phyloP scores from a whole-genome alignment of 2,113 vertebrate species.

The Myiozetetes cayanensis region DNA sequence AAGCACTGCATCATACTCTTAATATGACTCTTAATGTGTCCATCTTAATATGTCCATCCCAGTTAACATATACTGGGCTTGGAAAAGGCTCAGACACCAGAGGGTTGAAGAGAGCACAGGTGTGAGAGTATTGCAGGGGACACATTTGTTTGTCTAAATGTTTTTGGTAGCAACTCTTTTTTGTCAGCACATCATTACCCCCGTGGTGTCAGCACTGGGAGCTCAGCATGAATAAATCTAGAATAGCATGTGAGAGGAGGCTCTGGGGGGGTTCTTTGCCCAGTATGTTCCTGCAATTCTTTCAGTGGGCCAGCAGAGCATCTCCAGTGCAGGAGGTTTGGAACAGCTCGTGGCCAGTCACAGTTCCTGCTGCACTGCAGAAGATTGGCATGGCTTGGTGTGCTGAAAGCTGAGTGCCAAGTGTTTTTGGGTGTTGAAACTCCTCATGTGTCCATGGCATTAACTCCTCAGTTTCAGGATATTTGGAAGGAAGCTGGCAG shows the following conservation, averaged over 20 bases:
- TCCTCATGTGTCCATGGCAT: neutral
- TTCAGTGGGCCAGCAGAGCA: neutral
- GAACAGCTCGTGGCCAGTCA: neutral
- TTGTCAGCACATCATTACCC: neutral
- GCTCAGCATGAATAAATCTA: neutral
- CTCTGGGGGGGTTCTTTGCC: neutral
- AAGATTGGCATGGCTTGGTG: neutral
- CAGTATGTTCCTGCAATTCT: neutral
- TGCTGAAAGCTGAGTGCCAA: neutral
- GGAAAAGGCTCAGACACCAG: neutral
- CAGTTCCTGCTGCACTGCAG: conserved; percentile 29
- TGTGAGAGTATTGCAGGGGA: neutral
- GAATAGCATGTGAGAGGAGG: neutral
- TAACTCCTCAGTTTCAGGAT: neutral
- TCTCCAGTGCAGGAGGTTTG: neutral
- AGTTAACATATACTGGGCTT: neutral
- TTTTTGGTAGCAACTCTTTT: neutral
- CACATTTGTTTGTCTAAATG: neutral
- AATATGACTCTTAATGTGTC: neutral
- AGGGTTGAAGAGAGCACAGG: neutral
- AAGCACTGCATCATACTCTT: neutral
- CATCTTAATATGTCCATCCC: too few relatives aligned
- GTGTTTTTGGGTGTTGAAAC: neutral
- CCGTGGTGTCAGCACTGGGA: neutral
- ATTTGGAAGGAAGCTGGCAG: neutral